phyloP scores from a whole-genome alignment of 2,888 invertebrate species.

The Opisthograptis luteolata region DNA sequence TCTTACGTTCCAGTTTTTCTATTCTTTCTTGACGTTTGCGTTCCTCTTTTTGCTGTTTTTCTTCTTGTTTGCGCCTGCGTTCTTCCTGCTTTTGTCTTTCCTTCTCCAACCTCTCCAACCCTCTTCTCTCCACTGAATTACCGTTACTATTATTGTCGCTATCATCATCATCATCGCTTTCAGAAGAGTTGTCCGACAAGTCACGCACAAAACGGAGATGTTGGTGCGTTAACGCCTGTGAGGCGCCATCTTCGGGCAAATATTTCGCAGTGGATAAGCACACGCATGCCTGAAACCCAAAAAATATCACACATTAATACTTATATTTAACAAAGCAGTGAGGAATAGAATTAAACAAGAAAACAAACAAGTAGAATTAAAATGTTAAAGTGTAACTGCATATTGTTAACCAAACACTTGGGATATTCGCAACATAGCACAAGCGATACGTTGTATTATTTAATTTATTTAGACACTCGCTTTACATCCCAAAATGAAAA shows the following conservation, averaged over 20 bases:
- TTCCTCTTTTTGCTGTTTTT: slow-evolving; percentile 45
- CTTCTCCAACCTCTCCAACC: slow-evolving; percentile 50
- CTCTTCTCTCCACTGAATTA: slow-evolving; percentile 49
- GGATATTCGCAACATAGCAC: neutral
- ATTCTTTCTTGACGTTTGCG: slow-evolving; percentile 40
- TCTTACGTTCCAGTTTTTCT: slow-evolving; percentile 48
- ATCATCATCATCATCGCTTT: slow-evolving; percentile 47
- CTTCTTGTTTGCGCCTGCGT: slow-evolving; percentile 38
- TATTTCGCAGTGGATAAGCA: slow-evolving; percentile 74
- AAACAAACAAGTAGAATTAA: neutral
- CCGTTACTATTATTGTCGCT: slow-evolving; percentile 42
- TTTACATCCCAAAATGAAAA: neutral
- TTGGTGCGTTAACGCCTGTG: slow-evolving; percentile 49
- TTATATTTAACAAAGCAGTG: neutral
- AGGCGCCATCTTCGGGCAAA: slow-evolving; percentile 63
- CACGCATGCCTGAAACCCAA: slow-evolving; percentile 65
- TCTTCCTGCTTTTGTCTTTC: slow-evolving; percentile 50
- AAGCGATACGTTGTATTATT: no score
- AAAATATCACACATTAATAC: slow-evolving; percentile 6
- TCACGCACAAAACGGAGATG: slow-evolving; percentile 55
- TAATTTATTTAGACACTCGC: no score
- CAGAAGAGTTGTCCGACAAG: slow-evolving; percentile 52
- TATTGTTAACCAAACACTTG: neutral
- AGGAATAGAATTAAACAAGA: slow-evolving; percentile 3
- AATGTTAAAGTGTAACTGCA: neutral